Evolutionary conservation across 1,140 invertebrate species (phyloP), one percentile per base, ranked within the genome.

Genomic region (Plutomurus gul): DNA sequence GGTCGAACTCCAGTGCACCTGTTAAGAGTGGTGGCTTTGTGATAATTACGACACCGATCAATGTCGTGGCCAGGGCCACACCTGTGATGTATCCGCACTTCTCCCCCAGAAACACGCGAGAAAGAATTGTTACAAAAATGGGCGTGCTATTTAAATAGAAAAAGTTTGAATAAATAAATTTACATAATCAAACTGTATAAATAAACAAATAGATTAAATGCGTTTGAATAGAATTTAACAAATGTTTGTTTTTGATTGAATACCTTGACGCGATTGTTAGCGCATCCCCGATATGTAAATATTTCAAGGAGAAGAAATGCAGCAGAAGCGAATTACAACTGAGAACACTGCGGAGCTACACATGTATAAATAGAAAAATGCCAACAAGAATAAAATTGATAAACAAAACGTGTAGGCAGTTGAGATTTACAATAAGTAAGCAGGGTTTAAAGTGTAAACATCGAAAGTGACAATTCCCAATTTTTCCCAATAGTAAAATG

Each of bases 221-320:
- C 49, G 22, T 7, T 20, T 11, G 22, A 56, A 56, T n/a, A 43
- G 40, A 43, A 43, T n/a, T n/a, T n/a, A 43, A 43, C 40, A 43
- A 43, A 8, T 8, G 40, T 43, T n/a, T 43, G 8, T 10, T 10
- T 8, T n/a, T n/a, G n/a, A n/a, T n/a, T n/a, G n/a, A n/a, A n/a
- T n/a, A n/a, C n/a, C n/a, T n/a, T 86, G 96, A 96, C 8, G 96
- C 93, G 73, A 96, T 94, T 3, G 96, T 94, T 4, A 93, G 94
- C 43, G 95, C 77, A 36, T 82, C 80, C 0, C 77, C 80, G n/a
- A 82, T 36, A 0, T 18, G 22, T 36, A 82, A 22, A 22, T 76
- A 76, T 43, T 82, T 79, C 5, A 82, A 56, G 7, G 80, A 78
- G 46, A 76, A 79, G 30, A 82, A 82, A 20, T 82, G 77, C 4